Base-by-base conservation (phyloP, 2,888 invertebrate species). In the Drosophila acutilabella region DNA sequence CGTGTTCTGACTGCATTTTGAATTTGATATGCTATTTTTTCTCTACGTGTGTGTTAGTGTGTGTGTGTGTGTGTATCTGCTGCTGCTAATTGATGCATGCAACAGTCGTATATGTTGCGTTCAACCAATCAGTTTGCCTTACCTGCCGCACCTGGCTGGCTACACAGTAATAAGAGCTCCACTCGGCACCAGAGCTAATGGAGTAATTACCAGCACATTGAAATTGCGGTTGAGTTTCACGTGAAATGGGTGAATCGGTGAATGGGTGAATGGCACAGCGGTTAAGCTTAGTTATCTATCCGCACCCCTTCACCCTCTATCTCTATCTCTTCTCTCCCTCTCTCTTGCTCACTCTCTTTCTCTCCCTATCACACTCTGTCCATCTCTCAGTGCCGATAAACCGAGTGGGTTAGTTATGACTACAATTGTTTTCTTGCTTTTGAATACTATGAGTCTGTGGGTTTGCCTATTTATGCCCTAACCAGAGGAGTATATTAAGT, bases 241-340 rank as follows among this genome's bases (percentile, higher is more conserved):
- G 67, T 70, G 79, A 87, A 81, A 64, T 79, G 82, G 88, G 85
- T 87, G 88, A 81, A 83, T 86, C 78, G 50, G 58, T 50, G 48
- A 58, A 54, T 48, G 40, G 75, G 73, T 81, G 86, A 81, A 58
- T 68, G 76, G 64, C 64, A 59, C 64, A 54, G 48, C 60, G 50
- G 74, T 64, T 66, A 61, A 40, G 47, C 40, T 45, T 54, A 47
- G 20, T 48, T 44, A 61, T 42, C 14, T 23, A 13, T 11, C 38
- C 16, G 13, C 16, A 30, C 20, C 14, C n/a, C 13, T 1, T 56
- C 41, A 4, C 7, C 41, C 16, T 1, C 10, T 10, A 14, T 11
- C 20, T 16, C 47, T 26, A 8, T 8, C n/a, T 4, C n/a, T 4
- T 6, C 11, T 14, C 10, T 10, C 10, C 14, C 56, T 10, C 38